Conservation (phyloP, 2,113 vertebrate species). For the Seriola aureovittata region DNA sequence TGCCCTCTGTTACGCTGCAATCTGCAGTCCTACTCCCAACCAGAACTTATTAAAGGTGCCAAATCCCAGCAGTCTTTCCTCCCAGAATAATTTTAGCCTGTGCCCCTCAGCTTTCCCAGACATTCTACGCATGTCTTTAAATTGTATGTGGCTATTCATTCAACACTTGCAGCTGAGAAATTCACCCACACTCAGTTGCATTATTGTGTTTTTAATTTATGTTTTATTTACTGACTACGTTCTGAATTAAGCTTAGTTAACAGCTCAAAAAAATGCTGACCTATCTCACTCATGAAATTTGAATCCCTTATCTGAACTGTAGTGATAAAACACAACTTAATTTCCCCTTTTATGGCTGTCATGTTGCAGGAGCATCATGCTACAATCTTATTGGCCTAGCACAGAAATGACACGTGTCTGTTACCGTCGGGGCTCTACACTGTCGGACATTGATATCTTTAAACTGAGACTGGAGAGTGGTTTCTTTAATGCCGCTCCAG, state of each 20-base stretch:
- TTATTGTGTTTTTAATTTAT: neutral
- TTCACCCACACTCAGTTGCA: neutral
- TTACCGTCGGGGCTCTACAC: neutral
- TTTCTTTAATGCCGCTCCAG: neutral
- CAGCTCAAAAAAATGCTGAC: slow-evolving; percentile 17
- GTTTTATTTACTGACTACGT: neutral
- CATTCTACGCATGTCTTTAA: neutral
- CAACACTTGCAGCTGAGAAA: neutral
- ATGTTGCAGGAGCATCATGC: neutral
- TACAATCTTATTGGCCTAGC: neutral
- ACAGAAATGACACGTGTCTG: slow-evolving; percentile 6
- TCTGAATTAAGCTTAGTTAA: neutral
- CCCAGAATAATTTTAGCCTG: slow-evolving; percentile 7
- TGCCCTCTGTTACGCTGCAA: slow-evolving; percentile 23
- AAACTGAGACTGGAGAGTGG: neutral
- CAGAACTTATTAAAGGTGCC: slow-evolving; percentile 49
- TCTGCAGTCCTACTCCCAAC: slow-evolving; percentile 35
- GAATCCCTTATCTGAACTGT: slow-evolving; percentile 3
- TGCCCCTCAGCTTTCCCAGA: neutral
- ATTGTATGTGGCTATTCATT: slow-evolving; percentile 1
- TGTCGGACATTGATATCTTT: neutral
- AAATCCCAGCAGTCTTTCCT: slow-evolving; percentile 20
- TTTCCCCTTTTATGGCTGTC: slow-evolving; percentile 13
- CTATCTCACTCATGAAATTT: slow-evolving; percentile 13
- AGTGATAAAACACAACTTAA: slow-evolving; percentile 22